Evolutionary conservation across 2,888 invertebrate species (phyloP), one percentile per base, ranked within the genome.

Genomic region (Danaus chrysippus): DNA sequence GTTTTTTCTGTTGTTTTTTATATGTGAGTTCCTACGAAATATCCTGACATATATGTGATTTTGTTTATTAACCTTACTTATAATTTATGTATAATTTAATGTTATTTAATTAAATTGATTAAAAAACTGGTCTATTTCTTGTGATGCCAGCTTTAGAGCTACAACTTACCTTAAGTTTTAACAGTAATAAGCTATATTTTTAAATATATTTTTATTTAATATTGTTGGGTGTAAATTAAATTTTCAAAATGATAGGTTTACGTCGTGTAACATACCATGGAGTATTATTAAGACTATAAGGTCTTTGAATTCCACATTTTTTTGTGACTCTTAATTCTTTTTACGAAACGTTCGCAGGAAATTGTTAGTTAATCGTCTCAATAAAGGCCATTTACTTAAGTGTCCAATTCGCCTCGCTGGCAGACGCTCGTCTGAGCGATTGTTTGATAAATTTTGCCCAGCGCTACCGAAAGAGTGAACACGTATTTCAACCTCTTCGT

Each of bases 401-500:
- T 76, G 74, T 13, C 84, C 82, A 56, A 86, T 81, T 9, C 72
- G 77, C 42, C 66, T 73, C 0, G 87, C 78, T 1, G 84, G 83
- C 6, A 67, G 56, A 41, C 76, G 72, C 54, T 74, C 74, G 46
- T 71, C 71, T 19, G 69, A 41, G 71, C 71, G 42, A 67, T 67
- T 63, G 62, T 72, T 62, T 1, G 78, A 72, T 10, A 65, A 42
- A 9, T 71, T 74, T 6, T 68, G 72, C 9, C 64, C 76, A 1
- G 73, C 65, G 63, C 85, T 88, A 10, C 83, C 82, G 54, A 86
- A 90, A 0, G 89, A 89, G 63, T 88, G 75, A 10, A 87, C 79
- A 62, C 83, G 78, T 64, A 90, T 78, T 71, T 86, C 82, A 1
- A 86, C 71, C 71, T 90, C 89, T 70, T 90, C 89, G 23, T 70